phyloP scores from a whole-genome alignment of 2,113 vertebrate species.

The Chionis minor region DNA sequence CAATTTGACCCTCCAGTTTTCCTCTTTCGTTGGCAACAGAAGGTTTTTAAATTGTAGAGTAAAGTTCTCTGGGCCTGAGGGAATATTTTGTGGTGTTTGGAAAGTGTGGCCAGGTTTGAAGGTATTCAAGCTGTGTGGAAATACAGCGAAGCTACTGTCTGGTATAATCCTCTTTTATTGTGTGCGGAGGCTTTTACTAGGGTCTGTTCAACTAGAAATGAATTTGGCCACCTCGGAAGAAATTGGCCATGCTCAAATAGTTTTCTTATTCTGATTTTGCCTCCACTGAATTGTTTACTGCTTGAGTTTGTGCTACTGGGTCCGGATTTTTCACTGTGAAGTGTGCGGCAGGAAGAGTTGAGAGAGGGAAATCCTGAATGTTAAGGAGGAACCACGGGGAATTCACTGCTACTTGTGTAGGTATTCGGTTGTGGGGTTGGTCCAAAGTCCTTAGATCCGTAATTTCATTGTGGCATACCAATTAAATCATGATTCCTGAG shows the following conservation, averaged over 20 bases:
- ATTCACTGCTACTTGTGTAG: background rate
- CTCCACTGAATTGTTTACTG: background rate
- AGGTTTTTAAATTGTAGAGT: slow-evolving; percentile 70
- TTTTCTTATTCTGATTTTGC: background rate
- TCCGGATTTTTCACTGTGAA: background rate
- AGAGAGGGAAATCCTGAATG: background rate
- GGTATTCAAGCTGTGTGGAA: slow-evolving; percentile 37
- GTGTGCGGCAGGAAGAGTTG: background rate
- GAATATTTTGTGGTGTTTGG: slow-evolving; percentile 72
- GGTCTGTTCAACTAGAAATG: background rate
- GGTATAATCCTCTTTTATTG: slow-evolving; percentile 23
- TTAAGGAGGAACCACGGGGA: background rate
- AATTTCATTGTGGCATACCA: background rate
- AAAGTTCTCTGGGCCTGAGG: slow-evolving; percentile 50
- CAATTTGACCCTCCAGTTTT: background rate
- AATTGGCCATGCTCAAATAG: background rate
- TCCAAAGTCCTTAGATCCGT: slow-evolving; percentile 8
- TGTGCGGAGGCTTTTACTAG: background rate
- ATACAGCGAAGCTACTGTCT: background rate
- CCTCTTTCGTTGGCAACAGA: slow-evolving; percentile 48
- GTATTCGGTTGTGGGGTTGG: background rate
- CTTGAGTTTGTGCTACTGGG: background rate
- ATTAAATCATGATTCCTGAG: background rate
- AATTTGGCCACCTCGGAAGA: background rate
- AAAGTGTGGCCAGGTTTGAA: slow-evolving; percentile 60